Percentiles rank a stretch among this genome's conserved stretches.
phyloP scores from a whole-genome alignment of 2,113 vertebrate species.

The Orcinus orca region DNA sequence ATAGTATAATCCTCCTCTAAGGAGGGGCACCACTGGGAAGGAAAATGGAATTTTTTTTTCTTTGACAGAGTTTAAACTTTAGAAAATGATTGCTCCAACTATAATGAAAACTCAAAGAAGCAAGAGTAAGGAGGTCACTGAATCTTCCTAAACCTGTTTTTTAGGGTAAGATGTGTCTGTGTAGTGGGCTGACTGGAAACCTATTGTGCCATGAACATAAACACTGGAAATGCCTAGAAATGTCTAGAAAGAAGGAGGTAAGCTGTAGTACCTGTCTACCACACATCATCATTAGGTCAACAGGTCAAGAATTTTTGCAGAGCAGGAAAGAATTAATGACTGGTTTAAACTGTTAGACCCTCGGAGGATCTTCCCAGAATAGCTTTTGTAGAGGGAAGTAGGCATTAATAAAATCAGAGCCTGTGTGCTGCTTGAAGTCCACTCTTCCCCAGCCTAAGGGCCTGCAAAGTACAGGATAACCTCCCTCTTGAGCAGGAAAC shows the following conservation, averaged over 20 bases:
- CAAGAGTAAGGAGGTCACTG: no score
- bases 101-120: not conserved
- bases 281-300: not conserved
- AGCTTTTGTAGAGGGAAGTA: not conserved
- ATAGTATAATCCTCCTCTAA: not conserved
- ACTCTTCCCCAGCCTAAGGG: not conserved
- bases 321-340: not conserved
- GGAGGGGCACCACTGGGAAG: fast-evolving
- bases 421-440: not conserved
- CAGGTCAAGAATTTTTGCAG: not conserved
- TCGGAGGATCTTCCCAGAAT: not conserved
- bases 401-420: not conserved
- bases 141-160: not conserved
- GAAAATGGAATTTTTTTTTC: not conserved
- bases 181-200: not conserved
- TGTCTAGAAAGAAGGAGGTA: not conserved
- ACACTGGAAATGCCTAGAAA: not conserved
- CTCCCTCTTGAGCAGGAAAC: not conserved
- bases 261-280: not conserved
- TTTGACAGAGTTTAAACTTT: not conserved
- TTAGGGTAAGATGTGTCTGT: not conserved
- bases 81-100: not conserved
- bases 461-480: not conserved
- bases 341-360: not conserved
- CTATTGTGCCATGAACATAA: not conserved